phyloP scores from a whole-genome alignment of 2,113 vertebrate species.

The Pongo abelii region DNA sequence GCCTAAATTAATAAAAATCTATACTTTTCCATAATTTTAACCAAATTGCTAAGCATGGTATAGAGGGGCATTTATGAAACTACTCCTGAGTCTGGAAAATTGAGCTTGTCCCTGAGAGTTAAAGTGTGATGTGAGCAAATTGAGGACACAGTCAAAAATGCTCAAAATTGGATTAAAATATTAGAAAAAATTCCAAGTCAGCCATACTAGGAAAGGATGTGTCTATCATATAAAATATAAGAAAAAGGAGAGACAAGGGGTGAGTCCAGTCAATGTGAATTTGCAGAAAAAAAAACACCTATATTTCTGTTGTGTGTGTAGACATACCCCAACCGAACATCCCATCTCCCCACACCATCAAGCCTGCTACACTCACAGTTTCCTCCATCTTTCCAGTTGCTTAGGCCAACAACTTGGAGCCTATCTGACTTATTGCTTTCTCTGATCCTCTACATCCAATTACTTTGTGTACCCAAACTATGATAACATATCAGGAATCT shows the following conservation, averaged over 20 bases:
- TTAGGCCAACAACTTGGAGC: background rate
- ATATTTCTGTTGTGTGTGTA: too few relatives aligned
- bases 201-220: fast-evolving
- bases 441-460: too few relatives aligned
- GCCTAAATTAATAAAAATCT: background rate
- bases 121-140: background rate
- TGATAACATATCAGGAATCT: background rate
- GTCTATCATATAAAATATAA: too few relatives aligned
- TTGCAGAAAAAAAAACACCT: too few relatives aligned
- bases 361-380: background rate
- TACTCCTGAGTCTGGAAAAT: background rate
- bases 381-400: background rate
- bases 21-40: background rate
- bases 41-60: fast-evolving
- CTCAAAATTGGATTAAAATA: background rate
- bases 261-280: too few relatives aligned
- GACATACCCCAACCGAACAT: background rate
- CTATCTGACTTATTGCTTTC: background rate
- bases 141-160: background rate
- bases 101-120: background rate
- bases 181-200: background rate
- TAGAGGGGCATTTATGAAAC: fast-evolving
- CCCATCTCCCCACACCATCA: fast-evolving
- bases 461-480: background rate
- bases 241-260: fast-evolving